Base-by-base conservation (phyloP, 2,888 invertebrate species). In the Chymomyza procnemis region DNA sequence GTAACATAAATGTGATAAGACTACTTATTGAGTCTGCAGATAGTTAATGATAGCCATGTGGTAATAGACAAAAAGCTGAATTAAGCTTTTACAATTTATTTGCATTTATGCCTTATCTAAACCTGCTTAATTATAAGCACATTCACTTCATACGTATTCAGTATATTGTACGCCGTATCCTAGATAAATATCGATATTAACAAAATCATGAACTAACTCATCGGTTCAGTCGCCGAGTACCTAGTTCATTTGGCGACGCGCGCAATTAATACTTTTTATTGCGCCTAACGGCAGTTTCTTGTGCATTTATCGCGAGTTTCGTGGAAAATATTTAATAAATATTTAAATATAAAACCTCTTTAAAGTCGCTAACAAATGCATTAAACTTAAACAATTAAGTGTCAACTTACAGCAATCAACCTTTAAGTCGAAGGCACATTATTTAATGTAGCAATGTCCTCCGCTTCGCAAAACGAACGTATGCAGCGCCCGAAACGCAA, bases 401-500 rank as follows among this genome's bases (percentile, higher is more conserved):
- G 8, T 26, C 26, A 4, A 26, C 26, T 26, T 26, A 26, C 26
- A 26, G 26, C 26, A 26, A 2, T 6, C 26, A 26, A 26, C 3
- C 1, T 26, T 26, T 26, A 26, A 5, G 6, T 3, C 26, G 4
- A 3, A 26, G 6, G 4, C 2, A n/a, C n/a, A 26, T 26, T 26
- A 41, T 9, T 41, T 41, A 41, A 41, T 12, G 12, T 12, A 12
- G 34, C 34, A 41, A 41, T 2, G 5, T 6, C 19, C 0, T 14
- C 34, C 0, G 67, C 16, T 16, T 22, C 74, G 1, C 67, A 74
- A 5, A 46, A 9, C 0, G 71, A 80, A 4, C 71, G 85, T 2
- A 85, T 85, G 1, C 75, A 74, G 50, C 74, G 85, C 8, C 65
- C 85, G 26, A 58, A 9, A 12, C 12, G 34, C 34, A 41, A 12